A percentile compares a stretch with the other conserved stretches of the same genome.
phyloP scores from a whole-genome alignment of 2,888 invertebrate genomes.

The Lasioglossum oenotherae region DNA sequence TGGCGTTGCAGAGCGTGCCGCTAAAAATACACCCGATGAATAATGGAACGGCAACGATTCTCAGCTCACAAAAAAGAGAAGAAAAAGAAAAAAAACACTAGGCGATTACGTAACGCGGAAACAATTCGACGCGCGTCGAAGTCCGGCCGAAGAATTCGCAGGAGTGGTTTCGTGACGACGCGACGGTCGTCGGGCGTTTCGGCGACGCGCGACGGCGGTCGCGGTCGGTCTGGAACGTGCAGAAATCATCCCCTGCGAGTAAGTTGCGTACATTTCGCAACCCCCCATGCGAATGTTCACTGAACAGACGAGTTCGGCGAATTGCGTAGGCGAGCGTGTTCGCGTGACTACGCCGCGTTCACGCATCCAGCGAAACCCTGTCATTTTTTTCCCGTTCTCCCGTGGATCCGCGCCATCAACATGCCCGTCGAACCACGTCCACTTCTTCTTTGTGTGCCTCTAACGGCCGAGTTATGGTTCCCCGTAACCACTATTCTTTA shows the following conservation, averaged over 20 bases:
- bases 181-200: neutral
- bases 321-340: slow-evolving; percentile 67
- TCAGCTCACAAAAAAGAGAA: slow-evolving; percentile 9
- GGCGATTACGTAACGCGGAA: slow-evolving; percentile 46
- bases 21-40: slow-evolving; percentile 42
- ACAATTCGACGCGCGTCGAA: slow-evolving; percentile 55
- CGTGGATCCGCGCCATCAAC: slow-evolving; percentile 63
- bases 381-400: slow-evolving; percentile 69
- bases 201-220: neutral
- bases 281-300: slow-evolving; percentile 33
- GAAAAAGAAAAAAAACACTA: slow-evolving; percentile 8
- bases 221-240: slow-evolving; percentile 1
- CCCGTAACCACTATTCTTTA: slow-evolving; percentile 61
- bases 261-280: slow-evolving; percentile 36
- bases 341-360: slow-evolving; percentile 70
- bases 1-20: neutral
- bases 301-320: slow-evolving; percentile 54
- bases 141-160: slow-evolving; percentile 44
- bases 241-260: slow-evolving; percentile 22
- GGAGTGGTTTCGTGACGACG: slow-evolving; percentile 20
- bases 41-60: slow-evolving; percentile 50
- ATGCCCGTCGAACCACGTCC: slow-evolving; percentile 35
- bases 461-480: slow-evolving; percentile 63
- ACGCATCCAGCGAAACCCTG: slow-evolving; percentile 72
- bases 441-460: slow-evolving; percentile 24